These are phyloP conservation scores for Psococerastis gibbosa DNA, from an alignment of 2,888 invertebrate species.

Conservation along the genomic window DNA sequence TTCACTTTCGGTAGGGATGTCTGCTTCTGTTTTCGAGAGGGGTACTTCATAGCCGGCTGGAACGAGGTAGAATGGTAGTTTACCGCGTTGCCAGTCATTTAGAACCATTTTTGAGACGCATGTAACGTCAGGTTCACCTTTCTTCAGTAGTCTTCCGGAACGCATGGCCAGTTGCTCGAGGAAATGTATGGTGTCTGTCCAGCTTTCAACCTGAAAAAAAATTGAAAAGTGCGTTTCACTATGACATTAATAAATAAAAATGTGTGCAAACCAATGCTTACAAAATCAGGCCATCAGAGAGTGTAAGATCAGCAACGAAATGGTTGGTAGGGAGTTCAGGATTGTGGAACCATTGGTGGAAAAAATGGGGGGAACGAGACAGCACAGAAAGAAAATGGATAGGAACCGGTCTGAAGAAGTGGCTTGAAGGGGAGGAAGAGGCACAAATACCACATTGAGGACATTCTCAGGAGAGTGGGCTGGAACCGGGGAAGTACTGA, in stretches of 20 bases:
- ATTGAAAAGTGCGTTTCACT: background rate
- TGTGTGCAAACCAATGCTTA: background rate
- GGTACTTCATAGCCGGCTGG: conserved; percentile 68
- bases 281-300: background rate
- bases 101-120: conserved; percentile 85
- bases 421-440: too few species aligned
- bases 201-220: conserved; percentile 37
- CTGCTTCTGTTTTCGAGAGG: conserved; percentile 26
- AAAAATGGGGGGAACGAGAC: too few species aligned
- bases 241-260: background rate
- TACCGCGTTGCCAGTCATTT: conserved; percentile 98
- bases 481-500: too few species aligned
- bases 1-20: conserved; percentile 3
- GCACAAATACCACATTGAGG: too few species aligned
- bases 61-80: conserved; percentile 81
- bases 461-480: too few species aligned
- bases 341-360: too few species aligned
- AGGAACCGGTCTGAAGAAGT: too few species aligned
- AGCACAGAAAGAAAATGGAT: too few species aligned
- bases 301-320: background rate
- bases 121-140: conserved; percentile 87
- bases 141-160: conserved; percentile 79
- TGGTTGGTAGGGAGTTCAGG: too few species aligned
- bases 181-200: conserved; percentile 71
- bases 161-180: conserved; percentile 74